These are phyloP conservation scores for Musca vetustissima DNA, from an alignment of 1,140 invertebrate species.

Conservation along the genomic window DNA sequence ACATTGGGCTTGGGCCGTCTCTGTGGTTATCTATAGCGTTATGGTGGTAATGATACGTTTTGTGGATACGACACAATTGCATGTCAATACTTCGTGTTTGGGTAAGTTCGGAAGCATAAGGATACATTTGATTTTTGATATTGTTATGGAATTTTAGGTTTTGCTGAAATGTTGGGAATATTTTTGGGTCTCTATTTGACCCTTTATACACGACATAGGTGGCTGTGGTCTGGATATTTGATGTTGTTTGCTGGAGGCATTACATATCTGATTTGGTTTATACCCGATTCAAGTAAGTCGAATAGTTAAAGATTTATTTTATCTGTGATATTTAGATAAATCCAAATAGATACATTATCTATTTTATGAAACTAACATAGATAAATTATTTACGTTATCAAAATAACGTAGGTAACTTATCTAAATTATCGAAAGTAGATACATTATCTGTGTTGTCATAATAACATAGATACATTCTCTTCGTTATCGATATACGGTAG, in stretches of 20 bases:
- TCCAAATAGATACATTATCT: too few relatives aligned
- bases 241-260: constrained; percentile 41
- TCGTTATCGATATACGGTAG: too few relatives aligned
- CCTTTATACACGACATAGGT: constrained; percentile 46
- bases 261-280: constrained; percentile 45
- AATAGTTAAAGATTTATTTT: too few relatives aligned
- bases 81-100: constrained; percentile 53
- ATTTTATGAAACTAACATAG: too few relatives aligned
- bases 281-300: constrained; percentile 42
- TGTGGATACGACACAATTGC: constrained; percentile 49
- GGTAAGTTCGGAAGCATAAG: constrained; percentile 32
- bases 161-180: constrained; percentile 53
- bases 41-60: constrained; percentile 54
- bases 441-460: too few relatives aligned
- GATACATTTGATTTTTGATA: background rate
- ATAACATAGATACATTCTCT: too few relatives aligned
- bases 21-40: constrained; percentile 52
- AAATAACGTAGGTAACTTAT: too few relatives aligned
- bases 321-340: too few relatives aligned
- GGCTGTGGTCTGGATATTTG: constrained; percentile 47
- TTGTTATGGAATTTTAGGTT: constrained; percentile 33
- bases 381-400: too few relatives aligned
- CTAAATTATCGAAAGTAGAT: too few relatives aligned
- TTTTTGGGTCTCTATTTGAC: constrained; percentile 52
- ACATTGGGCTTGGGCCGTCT: constrained; percentile 49